These are phyloP conservation scores for Microctenopoma stevenorrisi DNA, from an alignment of 2,797 vertebrate species.

Conservation along the genomic window DNA sequence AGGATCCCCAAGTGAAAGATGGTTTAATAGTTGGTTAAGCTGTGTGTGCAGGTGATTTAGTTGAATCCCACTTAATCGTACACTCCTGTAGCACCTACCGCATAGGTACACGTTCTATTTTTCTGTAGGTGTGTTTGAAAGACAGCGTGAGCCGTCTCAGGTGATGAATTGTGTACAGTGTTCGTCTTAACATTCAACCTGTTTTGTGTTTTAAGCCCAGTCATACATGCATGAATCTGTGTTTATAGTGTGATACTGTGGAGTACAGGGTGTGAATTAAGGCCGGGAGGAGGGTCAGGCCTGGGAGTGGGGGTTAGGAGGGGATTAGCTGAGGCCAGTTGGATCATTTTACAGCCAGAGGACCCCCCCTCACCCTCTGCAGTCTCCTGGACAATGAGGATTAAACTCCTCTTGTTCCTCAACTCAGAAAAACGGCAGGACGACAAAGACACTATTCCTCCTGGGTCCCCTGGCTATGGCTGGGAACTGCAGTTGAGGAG, in stretches of 20 bases:
- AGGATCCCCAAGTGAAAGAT: slow-evolving; percentile 42
- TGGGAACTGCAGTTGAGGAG: slow-evolving; percentile 68
- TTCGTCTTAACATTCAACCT: slow-evolving; percentile 1
- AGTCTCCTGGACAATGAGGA: slow-evolving; percentile 87
- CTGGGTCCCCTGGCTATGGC: slow-evolving; percentile 75
- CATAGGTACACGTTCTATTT: slow-evolving; percentile 36
- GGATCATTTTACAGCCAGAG: slow-evolving; percentile 96
- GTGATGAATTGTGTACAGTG: background rate
- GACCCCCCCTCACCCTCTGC: slow-evolving; percentile 78
- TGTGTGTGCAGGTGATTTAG: slow-evolving; percentile 67
- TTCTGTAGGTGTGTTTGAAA: slow-evolving; percentile 11
- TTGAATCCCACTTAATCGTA: slow-evolving; percentile 70
- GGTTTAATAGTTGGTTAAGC: slow-evolving; percentile 52
- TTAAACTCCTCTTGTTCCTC: slow-evolving; percentile 88
- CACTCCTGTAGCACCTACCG: slow-evolving; percentile 55
- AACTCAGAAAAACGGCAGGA: slow-evolving; percentile 83
- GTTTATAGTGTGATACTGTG: slow-evolving; percentile 58
- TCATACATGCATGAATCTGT: slow-evolving; percentile 16
- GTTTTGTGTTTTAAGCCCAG: slow-evolving; percentile 25
- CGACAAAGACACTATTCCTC: slow-evolving; percentile 85
- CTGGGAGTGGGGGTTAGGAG: slow-evolving; percentile 85
- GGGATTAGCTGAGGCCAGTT: slow-evolving; percentile 95
- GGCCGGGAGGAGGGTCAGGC: slow-evolving; percentile 70
- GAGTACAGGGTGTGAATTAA: slow-evolving; percentile 60
- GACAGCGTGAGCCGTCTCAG: background rate